A percentile compares a stretch with the other conserved stretches of the same genome.
These are phyloP conservation scores for Gallinago solitaria DNA, from an alignment of 2,797 vertebrate species.

Conservation along the genomic window DNA sequence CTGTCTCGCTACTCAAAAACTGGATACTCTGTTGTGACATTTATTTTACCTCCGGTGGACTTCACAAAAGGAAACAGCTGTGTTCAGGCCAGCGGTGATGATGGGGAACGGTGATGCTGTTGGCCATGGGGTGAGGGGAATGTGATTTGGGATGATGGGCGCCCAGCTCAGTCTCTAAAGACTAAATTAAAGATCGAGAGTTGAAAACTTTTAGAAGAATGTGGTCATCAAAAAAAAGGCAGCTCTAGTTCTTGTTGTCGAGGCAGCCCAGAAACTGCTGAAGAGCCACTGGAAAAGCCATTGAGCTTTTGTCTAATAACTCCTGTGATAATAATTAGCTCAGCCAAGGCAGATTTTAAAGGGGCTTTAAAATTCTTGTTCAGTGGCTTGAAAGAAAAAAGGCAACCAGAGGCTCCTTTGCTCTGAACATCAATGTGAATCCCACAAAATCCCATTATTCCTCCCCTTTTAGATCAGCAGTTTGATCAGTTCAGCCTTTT, in stretches of 20 bases:
- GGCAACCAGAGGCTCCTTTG: constrained; percentile 78
- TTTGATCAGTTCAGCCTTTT: constrained; percentile 75
- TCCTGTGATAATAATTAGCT: constrained; percentile 81
- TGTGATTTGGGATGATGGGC: neutral
- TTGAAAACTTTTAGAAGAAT: neutral
- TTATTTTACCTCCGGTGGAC: neutral
- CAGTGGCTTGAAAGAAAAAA: constrained; percentile 76
- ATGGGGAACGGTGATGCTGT: neutral
- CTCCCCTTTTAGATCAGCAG: constrained; percentile 80
- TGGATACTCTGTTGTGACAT: constrained; percentile 55
- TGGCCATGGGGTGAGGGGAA: neutral
- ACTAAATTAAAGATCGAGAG: neutral
- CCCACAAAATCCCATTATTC: constrained; percentile 94
- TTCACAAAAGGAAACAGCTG: neutral
- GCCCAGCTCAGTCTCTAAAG: neutral
- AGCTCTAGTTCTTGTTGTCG: neutral
- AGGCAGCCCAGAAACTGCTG: constrained; percentile 3
- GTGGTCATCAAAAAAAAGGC: neutral
- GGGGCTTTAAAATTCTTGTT: constrained; percentile 80
- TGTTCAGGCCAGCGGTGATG: neutral
- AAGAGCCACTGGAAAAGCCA: constrained; percentile 54
- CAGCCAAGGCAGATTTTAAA: constrained; percentile 79
- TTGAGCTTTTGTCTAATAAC: constrained; percentile 69
- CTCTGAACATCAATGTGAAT: constrained; percentile 89
- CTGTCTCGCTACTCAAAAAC: constrained; percentile 37